A percentile compares a stretch with the other conserved stretches of the same genome.
These are phyloP conservation scores for Thereuonema tuberculata DNA, from an alignment of 1,140 invertebrate genomes.

Conservation along the genomic window DNA sequence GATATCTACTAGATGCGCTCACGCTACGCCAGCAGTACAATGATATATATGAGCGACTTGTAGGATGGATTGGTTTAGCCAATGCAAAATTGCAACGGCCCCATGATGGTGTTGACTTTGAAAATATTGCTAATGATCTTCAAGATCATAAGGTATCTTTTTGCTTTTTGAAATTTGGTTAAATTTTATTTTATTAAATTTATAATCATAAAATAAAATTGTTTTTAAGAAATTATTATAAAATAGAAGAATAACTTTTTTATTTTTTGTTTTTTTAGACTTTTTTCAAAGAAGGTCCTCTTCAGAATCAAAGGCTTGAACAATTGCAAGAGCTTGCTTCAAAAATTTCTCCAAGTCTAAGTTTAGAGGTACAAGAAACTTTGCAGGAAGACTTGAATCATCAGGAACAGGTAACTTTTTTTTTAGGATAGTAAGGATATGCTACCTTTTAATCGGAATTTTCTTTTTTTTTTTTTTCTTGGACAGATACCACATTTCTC, in stretches of 20 bases:
- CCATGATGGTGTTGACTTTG: conserved; percentile 73
- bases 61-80: conserved; percentile 71
- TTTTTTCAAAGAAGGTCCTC: not conserved
- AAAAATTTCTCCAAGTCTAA: not conserved
- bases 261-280: not conserved
- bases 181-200: not conserved
- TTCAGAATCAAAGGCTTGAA: not conserved
- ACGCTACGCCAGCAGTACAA: conserved; percentile 11
- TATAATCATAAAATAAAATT: not conserved
- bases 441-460: too few species aligned
- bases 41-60: conserved; percentile 41
- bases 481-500: too few species aligned
- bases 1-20: conserved; percentile 16
- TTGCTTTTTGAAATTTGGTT: not conserved
- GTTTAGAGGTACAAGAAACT: not conserved
- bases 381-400: not conserved
- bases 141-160: conserved; percentile 58
- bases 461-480: too few species aligned
- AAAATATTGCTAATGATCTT: conserved; percentile 62
- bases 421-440: too few species aligned
- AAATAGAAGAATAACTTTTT: not conserved
- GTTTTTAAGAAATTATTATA: not conserved
- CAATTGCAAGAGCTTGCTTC: not conserved
- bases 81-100: conserved; percentile 56
- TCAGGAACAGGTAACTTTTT: not conserved